Conservation (phyloP, 2,888 invertebrate genomes). For the Spilarctia lutea region DNA sequence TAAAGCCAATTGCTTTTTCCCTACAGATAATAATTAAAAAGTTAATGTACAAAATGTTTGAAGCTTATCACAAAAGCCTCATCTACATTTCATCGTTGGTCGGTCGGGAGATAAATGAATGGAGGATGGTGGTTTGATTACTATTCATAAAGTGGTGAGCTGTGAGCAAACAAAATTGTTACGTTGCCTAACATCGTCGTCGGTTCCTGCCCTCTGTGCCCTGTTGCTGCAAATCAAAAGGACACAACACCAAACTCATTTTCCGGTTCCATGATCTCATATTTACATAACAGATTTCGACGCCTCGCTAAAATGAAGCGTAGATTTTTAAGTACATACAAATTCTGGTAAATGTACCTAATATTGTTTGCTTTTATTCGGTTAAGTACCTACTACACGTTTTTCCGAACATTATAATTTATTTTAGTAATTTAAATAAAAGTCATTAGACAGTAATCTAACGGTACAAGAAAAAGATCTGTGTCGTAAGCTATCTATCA, state of each 20-base stretch:
- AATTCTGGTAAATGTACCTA: constrained; percentile 44
- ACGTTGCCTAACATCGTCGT: constrained; percentile 51
- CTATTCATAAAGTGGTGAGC: constrained; percentile 76
- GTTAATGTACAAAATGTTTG: constrained; percentile 70
- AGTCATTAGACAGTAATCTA: constrained; percentile 2
- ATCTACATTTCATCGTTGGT: constrained; percentile 77
- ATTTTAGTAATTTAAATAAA: constrained; percentile 34
- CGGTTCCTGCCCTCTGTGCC: constrained; percentile 28
- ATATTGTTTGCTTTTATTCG: constrained; percentile 21
- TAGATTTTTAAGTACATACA: constrained; percentile 47
- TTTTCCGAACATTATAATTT: constrained; percentile 27
- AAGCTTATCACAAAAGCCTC: constrained; percentile 72
- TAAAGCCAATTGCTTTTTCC: constrained; percentile 58
- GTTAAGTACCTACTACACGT: constrained; percentile 23
- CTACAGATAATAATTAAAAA: constrained; percentile 65
- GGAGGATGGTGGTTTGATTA: constrained; percentile 72
- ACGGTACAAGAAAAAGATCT: too few species aligned
- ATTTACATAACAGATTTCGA: constrained; percentile 70
- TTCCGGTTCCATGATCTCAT: constrained; percentile 67
- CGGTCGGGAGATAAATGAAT: constrained; percentile 71
- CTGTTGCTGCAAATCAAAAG: constrained; percentile 60
- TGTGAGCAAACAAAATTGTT: constrained; percentile 66
- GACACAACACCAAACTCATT: constrained; percentile 69
- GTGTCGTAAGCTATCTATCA: too few species aligned
- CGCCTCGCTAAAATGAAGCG: constrained; percentile 53